Percentiles rank a stretch among this genome's conserved stretches.
Conservation (phyloP, 2,888 invertebrate species). For the Achlya flavicornis region DNA sequence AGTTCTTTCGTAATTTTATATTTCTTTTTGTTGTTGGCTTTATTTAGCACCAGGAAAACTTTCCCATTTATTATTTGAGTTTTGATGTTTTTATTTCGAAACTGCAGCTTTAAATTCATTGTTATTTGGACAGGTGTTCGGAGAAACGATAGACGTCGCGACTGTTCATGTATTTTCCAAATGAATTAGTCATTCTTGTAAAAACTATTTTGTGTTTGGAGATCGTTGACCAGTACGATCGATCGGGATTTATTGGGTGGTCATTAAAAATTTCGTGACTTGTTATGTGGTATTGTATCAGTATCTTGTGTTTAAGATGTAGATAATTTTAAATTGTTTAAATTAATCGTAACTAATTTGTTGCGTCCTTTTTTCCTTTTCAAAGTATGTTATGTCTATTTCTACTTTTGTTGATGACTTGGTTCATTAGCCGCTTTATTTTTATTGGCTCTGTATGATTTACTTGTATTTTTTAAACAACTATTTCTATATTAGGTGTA, state of each 20-base stretch:
- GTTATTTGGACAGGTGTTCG: conserved; percentile 51
- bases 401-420: background rate
- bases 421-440: too few species aligned
- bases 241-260: conserved; percentile 31
- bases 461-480: background rate
- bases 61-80: background rate
- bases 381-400: background rate
- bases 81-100: background rate
- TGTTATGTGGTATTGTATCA: conserved; percentile 12
- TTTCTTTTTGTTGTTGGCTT: background rate
- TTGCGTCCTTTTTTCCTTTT: background rate
- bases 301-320: background rate
- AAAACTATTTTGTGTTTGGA: conserved; percentile 35
- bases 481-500: conserved; percentile 25
- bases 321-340: conserved; percentile 8
- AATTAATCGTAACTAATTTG: conserved; percentile 8
- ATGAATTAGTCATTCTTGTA: conserved; percentile 61
- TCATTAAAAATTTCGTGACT: conserved; percentile 40
- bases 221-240: conserved; percentile 46
- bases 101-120: conserved; percentile 14
- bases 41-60: background rate
- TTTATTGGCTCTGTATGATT: background rate
- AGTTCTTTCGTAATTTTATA: background rate
- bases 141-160: conserved; percentile 33
- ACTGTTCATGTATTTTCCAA: conserved; percentile 43